Base-by-base conservation (phyloP, 2,888 invertebrate genomes). In the Drosophila gaucha region DNA sequence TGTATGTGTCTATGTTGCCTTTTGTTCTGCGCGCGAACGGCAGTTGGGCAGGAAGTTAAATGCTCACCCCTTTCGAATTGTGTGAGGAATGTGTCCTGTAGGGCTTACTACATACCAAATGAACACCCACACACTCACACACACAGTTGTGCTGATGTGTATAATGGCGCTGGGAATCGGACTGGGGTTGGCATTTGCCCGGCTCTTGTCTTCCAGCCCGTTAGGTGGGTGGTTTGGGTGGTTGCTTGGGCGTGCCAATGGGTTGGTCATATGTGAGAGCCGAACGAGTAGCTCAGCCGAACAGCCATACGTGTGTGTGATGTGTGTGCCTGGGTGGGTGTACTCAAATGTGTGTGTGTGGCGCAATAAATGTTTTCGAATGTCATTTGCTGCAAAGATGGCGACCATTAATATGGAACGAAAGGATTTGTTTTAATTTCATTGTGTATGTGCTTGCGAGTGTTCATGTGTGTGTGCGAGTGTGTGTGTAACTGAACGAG, bases 331-430 rank as follows among this genome's bases (percentile, higher is more conserved):
- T 26, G 43, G 24, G 50, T 47, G 46, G 20, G 14, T 36, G 24
- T 44, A 35, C 33, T 26, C 39, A 16, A 36, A 54, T 46, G 51
- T 39, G 62, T 47, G 68, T 67, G 57, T 69, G 69, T 67, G 65
- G 76, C 76, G 86, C 84, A 84, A 84, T 84, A 84, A 84, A 83
- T 84, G 84, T 89, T 84, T 84, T 84, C 89, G 88, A 89, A 84
- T 84, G 84, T 89, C 89, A 84, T 84, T 84, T 84, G 86, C 84
- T 71, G 83, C 89, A 85, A 84, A 84, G 87, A 89, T 88, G 88
- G 86, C 85, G 85, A 83, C 85, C 89, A 88, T 85, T 85, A 85
- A 85, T 89, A 89, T 85, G 89, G 70, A 88, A 89, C 84, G 89
- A 88, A 85, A 83, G 85, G 85, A 89, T 85, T 85, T 89, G 85